phyloP scores from a whole-genome alignment of 2,888 invertebrate species.

The Exephanes ischioxanthus region DNA sequence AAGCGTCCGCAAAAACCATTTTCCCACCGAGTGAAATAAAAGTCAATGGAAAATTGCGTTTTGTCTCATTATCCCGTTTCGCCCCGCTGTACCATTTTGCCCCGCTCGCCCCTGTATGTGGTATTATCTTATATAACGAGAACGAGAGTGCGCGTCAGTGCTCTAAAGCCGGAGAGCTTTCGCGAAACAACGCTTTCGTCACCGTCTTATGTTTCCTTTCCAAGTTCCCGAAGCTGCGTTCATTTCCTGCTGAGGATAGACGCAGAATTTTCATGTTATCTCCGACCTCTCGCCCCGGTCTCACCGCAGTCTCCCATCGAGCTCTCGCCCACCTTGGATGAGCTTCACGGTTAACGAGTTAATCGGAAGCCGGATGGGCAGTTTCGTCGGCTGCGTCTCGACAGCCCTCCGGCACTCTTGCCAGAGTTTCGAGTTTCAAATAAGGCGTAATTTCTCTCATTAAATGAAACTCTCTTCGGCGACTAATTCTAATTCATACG shows the following conservation, averaged over 20 bases:
- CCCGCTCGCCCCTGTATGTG: too few species aligned
- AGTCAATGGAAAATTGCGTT: too few species aligned
- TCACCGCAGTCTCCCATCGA: background rate
- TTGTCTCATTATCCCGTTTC: too few species aligned
- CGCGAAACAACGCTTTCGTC: background rate
- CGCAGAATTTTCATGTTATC: background rate
- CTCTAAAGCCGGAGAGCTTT: background rate
- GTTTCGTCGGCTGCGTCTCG: background rate
- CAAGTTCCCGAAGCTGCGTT: background rate
- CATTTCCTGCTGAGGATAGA: slow-evolving; percentile 10
- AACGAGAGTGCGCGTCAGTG: background rate
- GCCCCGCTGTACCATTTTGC: too few species aligned
- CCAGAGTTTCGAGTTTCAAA: too few species aligned
- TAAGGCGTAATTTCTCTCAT: too few species aligned
- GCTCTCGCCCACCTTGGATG: background rate
- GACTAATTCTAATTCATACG: too few species aligned
- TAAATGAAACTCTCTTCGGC: too few species aligned
- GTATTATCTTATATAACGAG: background rate
- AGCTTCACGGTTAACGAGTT: background rate
- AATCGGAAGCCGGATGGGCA: slow-evolving; percentile 7
- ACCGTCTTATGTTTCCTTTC: background rate
- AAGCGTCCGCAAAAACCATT: too few species aligned
- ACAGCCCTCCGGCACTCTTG: too few species aligned
- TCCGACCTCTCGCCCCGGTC: background rate
- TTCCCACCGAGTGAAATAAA: too few species aligned